Evolutionary conservation across 2,888 invertebrate genomes (phyloP).

Genomic region (Zhuqinia jingwanae): DNA sequence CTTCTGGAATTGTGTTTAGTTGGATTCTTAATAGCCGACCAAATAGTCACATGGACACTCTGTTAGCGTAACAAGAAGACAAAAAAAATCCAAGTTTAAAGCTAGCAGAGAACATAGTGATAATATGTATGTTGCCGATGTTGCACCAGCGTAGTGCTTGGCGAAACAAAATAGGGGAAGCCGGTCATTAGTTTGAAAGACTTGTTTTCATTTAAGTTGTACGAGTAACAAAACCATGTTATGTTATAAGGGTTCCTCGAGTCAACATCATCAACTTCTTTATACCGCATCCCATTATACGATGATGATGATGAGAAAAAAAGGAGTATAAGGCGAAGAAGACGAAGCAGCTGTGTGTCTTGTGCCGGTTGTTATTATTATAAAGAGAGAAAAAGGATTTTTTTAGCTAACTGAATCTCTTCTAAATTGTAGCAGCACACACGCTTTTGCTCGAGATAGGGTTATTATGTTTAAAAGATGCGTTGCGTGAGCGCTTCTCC

Average conservation of each 20-base stretch:
- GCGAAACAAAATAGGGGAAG: constrained; percentile 30
- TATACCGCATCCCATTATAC: neutral
- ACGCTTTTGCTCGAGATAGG: neutral
- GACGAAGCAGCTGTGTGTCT: constrained; percentile 41
- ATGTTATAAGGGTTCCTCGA: constrained; percentile 52
- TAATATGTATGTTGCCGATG: neutral
- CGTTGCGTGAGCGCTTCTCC: constrained; percentile 23
- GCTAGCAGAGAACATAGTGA: constrained; percentile 26
- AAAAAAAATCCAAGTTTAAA: neutral
- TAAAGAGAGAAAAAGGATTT: neutral
- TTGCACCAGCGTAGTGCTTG: neutral
- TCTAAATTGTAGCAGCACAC: neutral
- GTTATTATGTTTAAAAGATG: constrained; percentile 41
- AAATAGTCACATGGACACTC: constrained; percentile 8
- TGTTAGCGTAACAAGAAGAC: neutral
- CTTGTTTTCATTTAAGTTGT: constrained; percentile 46
- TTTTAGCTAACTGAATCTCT: constrained; percentile 17
- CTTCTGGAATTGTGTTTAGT: neutral
- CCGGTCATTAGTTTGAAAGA: constrained; percentile 44
- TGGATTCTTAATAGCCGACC: neutral
- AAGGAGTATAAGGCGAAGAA: neutral
- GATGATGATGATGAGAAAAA: neutral
- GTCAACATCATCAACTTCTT: constrained; percentile 4
- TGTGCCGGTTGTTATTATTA: constrained; percentile 34
- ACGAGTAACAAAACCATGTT: constrained; percentile 29